Base-by-base conservation (phyloP, 2,113 vertebrate genomes). In the Herpailurus yagouaroundi region DNA sequence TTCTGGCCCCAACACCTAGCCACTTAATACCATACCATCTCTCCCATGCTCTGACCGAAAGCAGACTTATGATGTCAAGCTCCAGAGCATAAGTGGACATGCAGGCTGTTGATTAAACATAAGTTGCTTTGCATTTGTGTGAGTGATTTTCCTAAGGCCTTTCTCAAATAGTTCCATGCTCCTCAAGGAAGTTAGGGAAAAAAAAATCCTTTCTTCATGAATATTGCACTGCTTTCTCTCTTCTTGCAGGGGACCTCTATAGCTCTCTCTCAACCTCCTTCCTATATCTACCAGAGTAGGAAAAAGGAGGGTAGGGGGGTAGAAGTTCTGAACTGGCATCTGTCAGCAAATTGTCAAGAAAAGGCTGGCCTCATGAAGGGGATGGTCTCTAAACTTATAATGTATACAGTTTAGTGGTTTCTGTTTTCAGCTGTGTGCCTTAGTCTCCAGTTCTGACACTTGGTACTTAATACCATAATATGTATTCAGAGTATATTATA, bases 231-330 rank as follows among this genome's bases (percentile, higher is more conserved):
- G 13, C 16, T 21, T 9, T 84, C 41, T 87, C 12, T 76, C 52
- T 80, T 31, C 9, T 18, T 15, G 27, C 68, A 74, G 31, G 7
- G 5, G 10, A 25, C 4, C 11, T 36, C 63, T 3, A 5, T 5
- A 21, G 41, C 29, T 12, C 63, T 29, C 16, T 57, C 13, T 93
- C 15, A 36, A 14, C 4, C 14, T 38, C 8, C 15, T 29, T 82
- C 21, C 66, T 55, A 5, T 15, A 50, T 60, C 21, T 73, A 50
- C 41, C 18, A 84, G n/a, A 69, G 7, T 55, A 57, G 15, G 82
- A 23, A 8, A 10, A 7, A 25, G 4, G 18, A 50, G 21, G 1
- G 36, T 25, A 9, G 29, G 5, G 2, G 19, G 5, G 25, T 48
- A 7, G 19, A 16, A 33, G 8, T 23, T 88, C 48, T 74, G 31